These are phyloP conservation scores for Centropus bengalensis DNA, from an alignment of 2,113 vertebrate genomes.

Conservation along the genomic window DNA sequence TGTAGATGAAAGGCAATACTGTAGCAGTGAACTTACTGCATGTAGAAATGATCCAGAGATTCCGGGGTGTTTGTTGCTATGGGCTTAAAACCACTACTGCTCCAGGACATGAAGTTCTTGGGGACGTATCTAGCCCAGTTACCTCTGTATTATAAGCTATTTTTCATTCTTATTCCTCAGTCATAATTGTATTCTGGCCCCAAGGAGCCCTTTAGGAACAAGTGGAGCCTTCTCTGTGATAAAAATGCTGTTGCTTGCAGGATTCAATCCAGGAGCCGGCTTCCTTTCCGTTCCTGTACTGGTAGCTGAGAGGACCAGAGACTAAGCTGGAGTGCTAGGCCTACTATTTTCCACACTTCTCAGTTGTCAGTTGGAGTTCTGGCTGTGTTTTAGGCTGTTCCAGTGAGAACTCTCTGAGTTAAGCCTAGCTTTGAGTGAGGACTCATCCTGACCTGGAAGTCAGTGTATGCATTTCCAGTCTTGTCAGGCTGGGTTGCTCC, in stretches of 20 bases:
- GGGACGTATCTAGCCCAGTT: neutral
- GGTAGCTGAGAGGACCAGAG: neutral
- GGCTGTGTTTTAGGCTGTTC: neutral
- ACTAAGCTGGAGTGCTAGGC: neutral
- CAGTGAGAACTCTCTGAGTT: neutral
- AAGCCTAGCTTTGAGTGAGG: neutral
- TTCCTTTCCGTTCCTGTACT: neutral
- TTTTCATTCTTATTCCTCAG: neutral
- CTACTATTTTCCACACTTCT: neutral
- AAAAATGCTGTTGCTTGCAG: neutral
- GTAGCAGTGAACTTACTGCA: neutral
- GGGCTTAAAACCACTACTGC: neutral
- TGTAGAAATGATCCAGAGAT: neutral
- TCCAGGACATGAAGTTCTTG: neutral
- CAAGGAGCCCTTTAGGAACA: neutral
- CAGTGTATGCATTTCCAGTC: neutral
- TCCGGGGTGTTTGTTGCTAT: accelerated
- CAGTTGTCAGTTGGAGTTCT: neutral
- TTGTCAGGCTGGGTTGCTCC: neutral
- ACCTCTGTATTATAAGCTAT: neutral
- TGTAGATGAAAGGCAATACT: accelerated
- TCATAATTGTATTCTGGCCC: neutral
- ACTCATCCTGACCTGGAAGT: neutral
- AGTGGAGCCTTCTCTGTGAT: neutral
- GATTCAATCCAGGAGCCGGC: neutral